phyloP scores from a whole-genome alignment of 2,113 vertebrate species.

The Panthera leo region DNA sequence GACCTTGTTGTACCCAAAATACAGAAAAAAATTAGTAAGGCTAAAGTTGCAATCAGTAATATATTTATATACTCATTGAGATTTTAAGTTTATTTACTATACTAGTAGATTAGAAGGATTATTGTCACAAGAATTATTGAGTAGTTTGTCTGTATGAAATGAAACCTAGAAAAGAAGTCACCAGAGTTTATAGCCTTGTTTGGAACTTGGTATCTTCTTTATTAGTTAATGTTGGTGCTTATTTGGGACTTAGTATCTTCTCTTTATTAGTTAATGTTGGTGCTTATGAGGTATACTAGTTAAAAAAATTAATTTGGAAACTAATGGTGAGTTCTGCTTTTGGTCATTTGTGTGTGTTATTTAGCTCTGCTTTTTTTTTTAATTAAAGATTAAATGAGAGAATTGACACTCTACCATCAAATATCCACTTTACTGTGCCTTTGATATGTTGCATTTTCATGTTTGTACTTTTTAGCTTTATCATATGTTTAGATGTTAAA shows the following conservation, averaged over 20 bases:
- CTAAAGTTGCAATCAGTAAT: not conserved
- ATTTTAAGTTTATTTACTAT: not conserved
- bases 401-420: not conserved
- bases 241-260: not conserved
- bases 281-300: not conserved
- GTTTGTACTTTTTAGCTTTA: not conserved
- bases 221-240: not conserved
- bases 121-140: not conserved
- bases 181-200: not conserved
- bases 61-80: not conserved
- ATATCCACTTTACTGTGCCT: not conserved
- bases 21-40: not conserved
- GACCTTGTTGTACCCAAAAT: not conserved
- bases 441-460: not conserved
- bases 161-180: not conserved
- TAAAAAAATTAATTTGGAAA: not conserved
- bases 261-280: not conserved
- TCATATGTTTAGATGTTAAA: not conserved
- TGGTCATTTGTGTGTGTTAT: not conserved
- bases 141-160: conserved; percentile 42
- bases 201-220: not conserved
- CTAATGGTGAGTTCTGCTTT: not conserved
- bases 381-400: not conserved
- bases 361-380: not conserved
- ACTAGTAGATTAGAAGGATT: not conserved